These are phyloP conservation scores for Mionectes macconnelli DNA, from an alignment of 2,113 vertebrate genomes.

Conservation along the genomic window DNA sequence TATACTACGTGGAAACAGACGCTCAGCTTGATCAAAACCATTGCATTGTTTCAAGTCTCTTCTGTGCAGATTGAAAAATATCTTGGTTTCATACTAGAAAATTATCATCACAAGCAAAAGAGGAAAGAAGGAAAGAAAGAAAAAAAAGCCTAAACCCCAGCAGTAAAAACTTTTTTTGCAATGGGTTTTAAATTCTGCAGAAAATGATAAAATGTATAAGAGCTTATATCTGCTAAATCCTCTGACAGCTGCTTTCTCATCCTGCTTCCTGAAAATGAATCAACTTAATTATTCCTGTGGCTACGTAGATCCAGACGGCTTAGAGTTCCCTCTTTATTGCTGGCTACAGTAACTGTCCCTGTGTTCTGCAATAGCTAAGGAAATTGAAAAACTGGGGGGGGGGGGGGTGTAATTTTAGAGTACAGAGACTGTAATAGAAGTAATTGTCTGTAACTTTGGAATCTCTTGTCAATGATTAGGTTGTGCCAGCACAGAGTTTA, in stretches of 20 bases:
- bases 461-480: background rate
- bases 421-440: background rate
- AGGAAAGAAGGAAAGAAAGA: background rate
- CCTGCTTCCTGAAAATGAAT: slow-evolving; percentile 44
- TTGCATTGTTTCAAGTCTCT: background rate
- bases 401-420: background rate
- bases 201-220: background rate
- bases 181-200: background rate
- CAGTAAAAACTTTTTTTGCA: background rate
- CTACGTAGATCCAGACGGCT: background rate
- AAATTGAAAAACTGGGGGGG: background rate
- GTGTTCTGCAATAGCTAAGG: slow-evolving; percentile 8
- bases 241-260: slow-evolving; percentile 16
- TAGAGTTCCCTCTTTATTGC: slow-evolving; percentile 5
- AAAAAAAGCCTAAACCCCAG: background rate
- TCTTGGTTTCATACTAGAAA: background rate
- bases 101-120: background rate
- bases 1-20: background rate
- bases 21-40: background rate
- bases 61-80: background rate
- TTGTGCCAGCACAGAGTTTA: background rate
- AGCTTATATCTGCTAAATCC: slow-evolving; percentile 28
- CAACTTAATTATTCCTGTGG: slow-evolving; percentile 41
- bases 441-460: background rate
- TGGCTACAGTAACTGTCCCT: background rate